Evolutionary conservation across 2,797 vertebrate species (phyloP), one percentile per base, ranked within the genome.

Genomic region (Melanotaenia parkinsoni): DNA sequence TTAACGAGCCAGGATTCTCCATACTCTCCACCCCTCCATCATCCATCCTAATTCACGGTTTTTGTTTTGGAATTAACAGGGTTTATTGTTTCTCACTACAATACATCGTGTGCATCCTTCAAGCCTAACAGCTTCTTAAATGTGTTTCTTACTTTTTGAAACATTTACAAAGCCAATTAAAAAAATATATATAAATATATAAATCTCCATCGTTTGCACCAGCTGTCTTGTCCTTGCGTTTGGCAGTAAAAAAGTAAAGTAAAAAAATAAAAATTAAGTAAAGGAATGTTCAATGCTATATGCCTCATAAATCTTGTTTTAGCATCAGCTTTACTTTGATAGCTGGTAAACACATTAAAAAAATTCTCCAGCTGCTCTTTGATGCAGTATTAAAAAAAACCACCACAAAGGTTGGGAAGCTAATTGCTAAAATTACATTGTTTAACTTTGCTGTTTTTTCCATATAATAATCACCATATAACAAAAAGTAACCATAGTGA

Each of bases 361-460:
- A 10, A 30, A 3, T 47, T 6, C n/a, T 9, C 20, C 45, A n/a
- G 7, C 47, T 50, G 47, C 51, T 26, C 13, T 54, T 14, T 28
- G 26, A 3, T 32, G 4, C 26, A 30, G 18, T 57, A 30, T 57
- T 28, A 5, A 4, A 5, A 30, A 30, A 12, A 12, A 26, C 26
- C 14, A 30, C 16, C 28, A 33, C 14, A 57, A 10, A 32, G 8
- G 30, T 9, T 57, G 16, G 9, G 30, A 57, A 57, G 54, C 14
- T 26, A 26, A 13, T 8, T 7, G 9, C 51, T 53, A 18, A 20
- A 20, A 45, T 6, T 4, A 1, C 14, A 35, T 32, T 18, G 12
- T 26, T 57, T 40, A 60, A 56, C 30, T 61, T 51, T 69, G 80
- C 2, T 62, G 18, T 47, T 72, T 28, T 66, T 67, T 18, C 47